A percentile compares a stretch with the other conserved stretches of the same genome.
These are phyloP conservation scores for Apostichopus parvimensis DNA, from an alignment of 35 echinoderm and acorn worm genomes.

Conservation along the genomic window DNA sequence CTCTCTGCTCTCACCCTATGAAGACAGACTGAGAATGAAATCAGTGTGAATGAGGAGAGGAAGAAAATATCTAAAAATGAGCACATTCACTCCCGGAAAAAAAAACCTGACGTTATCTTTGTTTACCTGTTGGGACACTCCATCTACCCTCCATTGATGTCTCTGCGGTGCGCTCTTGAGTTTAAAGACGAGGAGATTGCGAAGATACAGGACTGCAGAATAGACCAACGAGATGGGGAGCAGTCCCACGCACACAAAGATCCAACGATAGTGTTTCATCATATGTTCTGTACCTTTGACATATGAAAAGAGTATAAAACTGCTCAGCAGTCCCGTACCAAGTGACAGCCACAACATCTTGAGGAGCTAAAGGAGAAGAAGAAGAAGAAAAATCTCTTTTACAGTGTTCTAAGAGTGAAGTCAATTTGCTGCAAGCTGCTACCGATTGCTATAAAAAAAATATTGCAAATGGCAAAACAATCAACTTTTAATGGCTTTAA, in stretches of 20 bases:
- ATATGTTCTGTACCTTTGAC: slow-evolving; percentile 80
- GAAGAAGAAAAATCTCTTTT: too few species aligned
- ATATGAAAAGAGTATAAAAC: slow-evolving; percentile 1
- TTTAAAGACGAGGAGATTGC: slow-evolving; percentile 80
- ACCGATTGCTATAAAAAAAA: too few species aligned
- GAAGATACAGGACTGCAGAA: slow-evolving; percentile 51
- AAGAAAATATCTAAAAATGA: too few species aligned
- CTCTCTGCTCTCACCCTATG: too few species aligned
- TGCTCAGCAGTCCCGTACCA: background rate
- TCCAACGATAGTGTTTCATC: slow-evolving; percentile 85
- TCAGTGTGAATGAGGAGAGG: too few species aligned
- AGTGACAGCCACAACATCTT: background rate
- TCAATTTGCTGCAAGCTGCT: too few species aligned
- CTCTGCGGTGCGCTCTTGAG: slow-evolving; percentile 81
- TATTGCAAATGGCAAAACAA: too few species aligned
- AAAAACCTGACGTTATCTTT: too few species aligned
- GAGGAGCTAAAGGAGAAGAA: background rate
- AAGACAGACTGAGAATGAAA: too few species aligned
- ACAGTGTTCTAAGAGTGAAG: too few species aligned
- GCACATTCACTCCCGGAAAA: too few species aligned
- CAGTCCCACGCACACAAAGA: slow-evolving; percentile 86
- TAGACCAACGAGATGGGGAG: slow-evolving; percentile 80
- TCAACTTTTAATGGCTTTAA: too few species aligned
- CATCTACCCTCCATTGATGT: slow-evolving; percentile 64
- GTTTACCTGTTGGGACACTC: slow-evolving; percentile 75